Conservation (phyloP, 2,888 invertebrate genomes). For the Artemia sp. region DNA sequence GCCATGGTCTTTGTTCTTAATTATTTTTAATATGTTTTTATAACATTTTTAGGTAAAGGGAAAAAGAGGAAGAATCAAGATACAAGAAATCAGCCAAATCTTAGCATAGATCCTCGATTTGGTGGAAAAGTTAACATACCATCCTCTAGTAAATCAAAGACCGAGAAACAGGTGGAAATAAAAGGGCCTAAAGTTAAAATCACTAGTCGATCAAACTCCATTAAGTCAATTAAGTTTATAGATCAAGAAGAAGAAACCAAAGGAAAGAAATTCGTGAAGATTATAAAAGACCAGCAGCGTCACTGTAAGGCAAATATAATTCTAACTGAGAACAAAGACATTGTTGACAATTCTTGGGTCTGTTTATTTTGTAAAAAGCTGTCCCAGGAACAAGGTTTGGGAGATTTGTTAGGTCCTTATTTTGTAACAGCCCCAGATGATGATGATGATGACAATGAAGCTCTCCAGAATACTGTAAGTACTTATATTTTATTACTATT, state of each 20-base stretch:
- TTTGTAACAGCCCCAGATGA: not conserved
- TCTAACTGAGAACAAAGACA: not conserved
- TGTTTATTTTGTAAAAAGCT: not conserved
- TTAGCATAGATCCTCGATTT: slow-evolving; percentile 1
- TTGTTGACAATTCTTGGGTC: not conserved
- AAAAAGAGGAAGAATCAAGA: too few species aligned
- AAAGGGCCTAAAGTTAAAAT: not conserved
- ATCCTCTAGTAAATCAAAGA: not conserved
- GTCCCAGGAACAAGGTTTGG: not conserved
- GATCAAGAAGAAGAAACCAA: slow-evolving; percentile 7
- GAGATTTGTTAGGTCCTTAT: slow-evolving; percentile 4
- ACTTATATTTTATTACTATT: not conserved
- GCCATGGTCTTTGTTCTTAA: too few species aligned
- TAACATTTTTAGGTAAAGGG: too few species aligned
- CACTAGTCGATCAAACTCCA: not conserved
- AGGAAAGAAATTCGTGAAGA: not conserved
- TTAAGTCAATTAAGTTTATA: not conserved
- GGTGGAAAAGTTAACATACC: slow-evolving; percentile 5
- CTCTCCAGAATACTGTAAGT: not conserved
- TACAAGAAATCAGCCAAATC: not conserved
- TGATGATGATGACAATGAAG: not conserved
- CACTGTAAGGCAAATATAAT: slow-evolving; percentile 1
- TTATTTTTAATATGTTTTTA: too few species aligned
- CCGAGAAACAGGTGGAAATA: not conserved
- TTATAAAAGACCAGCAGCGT: slow-evolving; percentile 9